phyloP scores from a whole-genome alignment of 1,140 invertebrate species.

The Polyergus mexicanus region DNA sequence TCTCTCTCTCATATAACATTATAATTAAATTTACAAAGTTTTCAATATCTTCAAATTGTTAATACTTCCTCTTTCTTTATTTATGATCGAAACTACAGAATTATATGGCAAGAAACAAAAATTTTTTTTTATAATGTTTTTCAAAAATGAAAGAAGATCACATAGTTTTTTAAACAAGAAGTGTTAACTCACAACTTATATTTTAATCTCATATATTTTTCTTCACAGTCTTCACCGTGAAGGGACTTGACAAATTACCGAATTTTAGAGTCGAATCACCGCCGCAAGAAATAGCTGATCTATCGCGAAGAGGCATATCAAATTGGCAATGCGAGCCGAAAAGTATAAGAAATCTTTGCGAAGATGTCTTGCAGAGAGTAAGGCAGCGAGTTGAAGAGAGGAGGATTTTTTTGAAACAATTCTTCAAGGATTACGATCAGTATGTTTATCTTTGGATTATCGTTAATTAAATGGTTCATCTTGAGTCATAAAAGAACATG shows the following conservation, averaged over 20 bases:
- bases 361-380: conserved; percentile 87
- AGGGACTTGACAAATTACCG: conserved; percentile 90
- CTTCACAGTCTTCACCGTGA: conserved; percentile 89
- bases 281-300: conserved; percentile 83
- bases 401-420: conserved; percentile 88
- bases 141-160: background rate
- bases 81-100: background rate
- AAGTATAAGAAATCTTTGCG: conserved; percentile 85
- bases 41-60: background rate
- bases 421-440: conserved; percentile 90
- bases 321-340: conserved; percentile 85
- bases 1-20: background rate
- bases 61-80: no score
- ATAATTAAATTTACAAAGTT: background rate
- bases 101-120: conserved; percentile 14
- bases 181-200: background rate
- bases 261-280: conserved; percentile 84
- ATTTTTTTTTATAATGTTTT: background rate
- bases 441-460: conserved; percentile 77
- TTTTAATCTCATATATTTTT: conserved; percentile 3
- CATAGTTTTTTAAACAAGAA: no score
- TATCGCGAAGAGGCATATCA: conserved; percentile 84
- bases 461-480: background rate
- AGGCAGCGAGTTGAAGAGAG: conserved; percentile 85
- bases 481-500: background rate